Evolutionary conservation across 35 echinoderm and acorn worm species (phyloP).

Genomic region (Nesometra sesokonis): DNA sequence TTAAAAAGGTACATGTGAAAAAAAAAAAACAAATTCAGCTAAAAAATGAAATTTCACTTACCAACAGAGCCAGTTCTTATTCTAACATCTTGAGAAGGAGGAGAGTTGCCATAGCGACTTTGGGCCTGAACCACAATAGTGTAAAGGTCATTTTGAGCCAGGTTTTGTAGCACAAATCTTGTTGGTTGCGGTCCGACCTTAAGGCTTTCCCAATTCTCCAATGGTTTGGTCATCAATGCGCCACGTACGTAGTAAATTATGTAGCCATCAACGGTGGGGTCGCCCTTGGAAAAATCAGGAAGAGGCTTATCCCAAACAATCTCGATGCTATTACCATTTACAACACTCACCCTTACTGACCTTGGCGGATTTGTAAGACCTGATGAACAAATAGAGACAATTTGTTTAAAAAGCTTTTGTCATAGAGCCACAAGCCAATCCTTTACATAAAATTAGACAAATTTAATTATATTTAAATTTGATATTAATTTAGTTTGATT

Average conservation of each 20-base stretch:
- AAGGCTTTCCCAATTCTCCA: conserved; percentile 14
- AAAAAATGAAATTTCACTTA: conserved; percentile 3
- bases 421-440: too few relatives aligned
- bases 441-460: too few relatives aligned
- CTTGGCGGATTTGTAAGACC: conserved; percentile 40
- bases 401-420: too few relatives aligned
- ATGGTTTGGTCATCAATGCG: conserved; percentile 1
- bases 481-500: too few relatives aligned
- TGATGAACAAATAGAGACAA: conserved; percentile 2
- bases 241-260: conserved; percentile 56
- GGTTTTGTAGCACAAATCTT: conserved; percentile 16
- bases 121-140: conserved; percentile 36
- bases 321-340: conserved; percentile 32
- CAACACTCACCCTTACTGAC: background rate
- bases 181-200: conserved; percentile 24
- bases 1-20: too few relatives aligned
- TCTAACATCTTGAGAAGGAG: conserved; percentile 14
- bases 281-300: conserved; percentile 31
- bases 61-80: conserved; percentile 24
- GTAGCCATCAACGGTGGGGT: conserved; percentile 41
- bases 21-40: too few relatives aligned
- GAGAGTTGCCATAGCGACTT: conserved; percentile 66
- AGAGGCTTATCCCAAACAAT: conserved; percentile 56
- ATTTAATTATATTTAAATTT: too few relatives aligned
- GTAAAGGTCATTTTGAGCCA: conserved; percentile 47